These are phyloP conservation scores for Polymixis lichenea DNA, from an alignment of 2,888 invertebrate genomes.

Conservation along the genomic window DNA sequence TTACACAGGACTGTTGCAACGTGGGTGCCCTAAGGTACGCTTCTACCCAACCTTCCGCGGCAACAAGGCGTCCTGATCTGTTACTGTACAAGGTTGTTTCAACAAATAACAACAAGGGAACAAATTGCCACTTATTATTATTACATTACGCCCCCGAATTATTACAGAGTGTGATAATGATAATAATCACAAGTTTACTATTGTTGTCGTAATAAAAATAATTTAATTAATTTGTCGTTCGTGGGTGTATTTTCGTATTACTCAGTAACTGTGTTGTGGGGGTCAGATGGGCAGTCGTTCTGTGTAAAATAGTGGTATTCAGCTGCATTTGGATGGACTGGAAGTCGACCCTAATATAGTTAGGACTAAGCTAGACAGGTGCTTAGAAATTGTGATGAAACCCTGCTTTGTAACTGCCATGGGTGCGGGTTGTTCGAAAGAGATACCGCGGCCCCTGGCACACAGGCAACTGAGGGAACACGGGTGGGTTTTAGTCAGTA, in stretches of 20 bases:
- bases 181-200: conserved; percentile 2
- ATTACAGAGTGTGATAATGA: conserved; percentile 27
- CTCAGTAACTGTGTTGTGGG: not conserved
- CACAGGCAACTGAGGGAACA: too few relatives aligned
- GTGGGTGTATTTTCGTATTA: not conserved
- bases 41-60: too few relatives aligned
- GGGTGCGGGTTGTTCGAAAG: too few relatives aligned
- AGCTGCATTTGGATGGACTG: not conserved
- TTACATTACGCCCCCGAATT: conserved; percentile 20
- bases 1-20: too few relatives aligned
- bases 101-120: not conserved
- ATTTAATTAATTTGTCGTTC: conserved; percentile 10
- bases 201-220: conserved; percentile 20
- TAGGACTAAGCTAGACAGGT: too few relatives aligned
- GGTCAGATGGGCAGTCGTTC: not conserved
- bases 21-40: too few relatives aligned
- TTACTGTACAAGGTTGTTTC: not conserved
- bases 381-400: too few relatives aligned
- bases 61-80: too few relatives aligned
- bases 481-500: too few relatives aligned
- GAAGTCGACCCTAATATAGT: too few relatives aligned
- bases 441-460: too few relatives aligned
- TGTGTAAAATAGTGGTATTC: not conserved
- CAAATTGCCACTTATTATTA: conserved; percentile 21
- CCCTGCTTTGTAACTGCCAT: too few relatives aligned